Evolutionary conservation across 2,888 invertebrate genomes (phyloP).

Genomic region (Ditylenchus weischeri): DNA sequence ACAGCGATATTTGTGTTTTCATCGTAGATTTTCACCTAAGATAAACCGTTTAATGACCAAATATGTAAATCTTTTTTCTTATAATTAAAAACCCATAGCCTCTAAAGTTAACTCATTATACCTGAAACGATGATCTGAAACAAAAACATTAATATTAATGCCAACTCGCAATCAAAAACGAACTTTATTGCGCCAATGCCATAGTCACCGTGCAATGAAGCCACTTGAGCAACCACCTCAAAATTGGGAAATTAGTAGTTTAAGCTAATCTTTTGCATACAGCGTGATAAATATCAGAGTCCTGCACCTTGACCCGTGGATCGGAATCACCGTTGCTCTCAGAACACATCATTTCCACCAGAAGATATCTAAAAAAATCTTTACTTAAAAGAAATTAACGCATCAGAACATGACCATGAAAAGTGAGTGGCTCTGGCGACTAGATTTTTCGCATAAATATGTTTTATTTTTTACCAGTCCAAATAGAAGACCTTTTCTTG

Average conservation of each 20-base stretch:
- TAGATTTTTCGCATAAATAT: too few relatives aligned
- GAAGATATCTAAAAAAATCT: constrained; percentile 16
- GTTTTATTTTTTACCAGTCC: too few relatives aligned
- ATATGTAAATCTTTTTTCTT: too few relatives aligned
- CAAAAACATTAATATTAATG: too few relatives aligned
- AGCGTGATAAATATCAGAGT: constrained; percentile 22
- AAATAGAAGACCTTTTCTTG: too few relatives aligned
- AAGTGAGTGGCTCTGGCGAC: too few relatives aligned
- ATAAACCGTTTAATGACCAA: too few relatives aligned
- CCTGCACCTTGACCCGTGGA: not conserved
- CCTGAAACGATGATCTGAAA: constrained; percentile 18
- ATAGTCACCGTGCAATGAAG: constrained; percentile 25
- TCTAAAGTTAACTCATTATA: not conserved
- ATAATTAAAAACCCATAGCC: not conserved
- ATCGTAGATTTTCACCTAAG: constrained; percentile 26
- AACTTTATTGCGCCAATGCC: constrained; percentile 22
- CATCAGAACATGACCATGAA: too few relatives aligned
- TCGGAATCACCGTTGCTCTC: constrained; percentile 5
- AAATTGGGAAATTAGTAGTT: too few relatives aligned
- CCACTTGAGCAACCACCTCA: constrained; percentile 17
- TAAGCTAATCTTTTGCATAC: not conserved
- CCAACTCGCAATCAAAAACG: too few relatives aligned
- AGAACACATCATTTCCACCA: constrained; percentile 22
- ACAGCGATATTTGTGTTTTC: constrained; percentile 25
- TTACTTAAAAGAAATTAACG: not conserved